Percentiles rank a stretch among this genome's conserved stretches.
Conservation (phyloP, 2,113 vertebrate species). For the Capra hircus region DNA sequence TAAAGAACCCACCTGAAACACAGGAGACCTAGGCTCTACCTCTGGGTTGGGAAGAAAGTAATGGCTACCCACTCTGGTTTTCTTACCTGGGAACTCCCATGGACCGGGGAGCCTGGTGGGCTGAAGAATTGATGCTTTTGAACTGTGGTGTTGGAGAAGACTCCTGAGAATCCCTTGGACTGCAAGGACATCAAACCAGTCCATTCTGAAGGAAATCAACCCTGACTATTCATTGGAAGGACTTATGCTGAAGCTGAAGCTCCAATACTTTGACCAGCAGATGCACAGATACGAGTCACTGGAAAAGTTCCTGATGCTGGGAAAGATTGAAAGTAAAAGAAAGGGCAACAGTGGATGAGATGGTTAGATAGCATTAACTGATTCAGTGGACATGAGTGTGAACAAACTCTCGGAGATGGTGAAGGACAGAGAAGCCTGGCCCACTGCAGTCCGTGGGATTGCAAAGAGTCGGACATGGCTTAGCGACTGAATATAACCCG, state of each 20-base stretch:
- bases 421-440: not conserved
- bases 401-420: not conserved
- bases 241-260: not conserved
- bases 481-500: not conserved
- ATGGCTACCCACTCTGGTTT: not conserved
- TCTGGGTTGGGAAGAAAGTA: not conserved
- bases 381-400: not conserved
- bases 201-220: not conserved
- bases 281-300: not conserved
- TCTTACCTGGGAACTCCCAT: not conserved
- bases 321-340: not conserved
- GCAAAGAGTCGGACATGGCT: not conserved
- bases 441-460: not conserved
- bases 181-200: not conserved
- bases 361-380: not conserved
- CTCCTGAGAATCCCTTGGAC: not conserved
- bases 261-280: not conserved
- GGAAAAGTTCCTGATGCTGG: not conserved
- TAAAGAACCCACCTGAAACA: not conserved
- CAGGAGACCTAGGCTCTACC: not conserved
- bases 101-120: not conserved
- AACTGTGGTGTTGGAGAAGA: not conserved
- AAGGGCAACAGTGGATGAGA: not conserved
- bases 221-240: not conserved
- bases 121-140: not conserved